Base-by-base conservation (phyloP, 2,888 invertebrate genomes). In the Amaurobius ferox region DNA sequence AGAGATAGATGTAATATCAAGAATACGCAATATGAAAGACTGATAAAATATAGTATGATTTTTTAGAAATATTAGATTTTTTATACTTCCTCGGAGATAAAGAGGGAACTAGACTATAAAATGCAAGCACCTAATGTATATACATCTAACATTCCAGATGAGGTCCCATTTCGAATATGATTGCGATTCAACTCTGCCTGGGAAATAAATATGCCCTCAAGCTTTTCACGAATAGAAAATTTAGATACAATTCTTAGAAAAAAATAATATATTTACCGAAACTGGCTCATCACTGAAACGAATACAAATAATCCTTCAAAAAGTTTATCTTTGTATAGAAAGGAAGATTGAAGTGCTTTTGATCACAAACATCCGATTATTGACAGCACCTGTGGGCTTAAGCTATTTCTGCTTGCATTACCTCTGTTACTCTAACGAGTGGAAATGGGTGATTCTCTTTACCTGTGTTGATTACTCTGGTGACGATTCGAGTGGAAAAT, bases 401-500 rank as follows among this genome's bases (percentile, higher is more conserved):
- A 68, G 39, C 32, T 55, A 35, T 26, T 77, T 68, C 26, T 40
- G 68, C 40, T 68, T 28, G n/a, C 40, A 39, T 68, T 68, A 68
- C 26, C 9, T 68, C 23, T n/a, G 67, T 66, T 44, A 40, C 28
- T 64, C 44, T 16, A 23, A 30, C 23, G n/a, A 64, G 29, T 28
- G 9, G 35, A 28, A 74, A 40, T 26, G 26, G 28, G 64, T 35
- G 64, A 23, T 66, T 40, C 66, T 66, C 44, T 44, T 76, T 76
- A 66, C 16, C 11, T 44, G 66, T 66, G 66, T 44, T 19, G 39
- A 76, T 76, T 76, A 66, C 76, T 40, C 30, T 9, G 44, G 66
- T 66, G 66, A 44, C 40, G 23, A 44, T 76, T 76, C 64, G 44
- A 29, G 66, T 44, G 30, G 66, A 76, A 76, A 76, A 76, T 76